Percentiles rank a stretch among this genome's conserved stretches.
Evolutionary conservation across 2,113 vertebrate species (phyloP).

Genomic region (Hydrochoerus hydrochaeris): DNA sequence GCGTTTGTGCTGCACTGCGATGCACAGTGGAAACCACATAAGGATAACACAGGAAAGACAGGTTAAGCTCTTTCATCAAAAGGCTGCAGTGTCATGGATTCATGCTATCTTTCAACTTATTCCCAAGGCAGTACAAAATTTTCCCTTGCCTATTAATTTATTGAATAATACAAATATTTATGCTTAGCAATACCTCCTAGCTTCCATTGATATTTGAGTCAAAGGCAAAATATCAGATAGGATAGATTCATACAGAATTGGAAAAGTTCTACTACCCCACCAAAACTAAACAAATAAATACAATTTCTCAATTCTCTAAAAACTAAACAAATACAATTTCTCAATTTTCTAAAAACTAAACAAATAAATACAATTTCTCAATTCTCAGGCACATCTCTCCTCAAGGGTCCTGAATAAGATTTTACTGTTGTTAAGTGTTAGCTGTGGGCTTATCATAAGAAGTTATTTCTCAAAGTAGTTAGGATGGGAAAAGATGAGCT

Average conservation of each 20-base stretch:
- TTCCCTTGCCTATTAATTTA: background rate
- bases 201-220: background rate
- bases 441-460: background rate
- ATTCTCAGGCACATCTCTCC: background rate
- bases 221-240: background rate
- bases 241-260: background rate
- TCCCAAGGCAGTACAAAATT: background rate
- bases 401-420: background rate
- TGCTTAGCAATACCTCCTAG: background rate
- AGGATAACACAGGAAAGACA: background rate
- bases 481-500: background rate
- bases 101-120: background rate
- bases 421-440: background rate
- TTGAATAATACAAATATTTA: background rate
- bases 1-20: background rate
- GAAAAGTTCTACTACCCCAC: background rate
- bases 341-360: background rate
- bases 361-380: background rate
- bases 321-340: background rate
- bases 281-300: background rate
- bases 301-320: slow-evolving; percentile 48
- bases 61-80: background rate
- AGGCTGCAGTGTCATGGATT: background rate
- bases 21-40: background rate
- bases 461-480: slow-evolving; percentile 1